Base-by-base conservation (phyloP, 2,113 vertebrate species). In the Symphodus melops region DNA sequence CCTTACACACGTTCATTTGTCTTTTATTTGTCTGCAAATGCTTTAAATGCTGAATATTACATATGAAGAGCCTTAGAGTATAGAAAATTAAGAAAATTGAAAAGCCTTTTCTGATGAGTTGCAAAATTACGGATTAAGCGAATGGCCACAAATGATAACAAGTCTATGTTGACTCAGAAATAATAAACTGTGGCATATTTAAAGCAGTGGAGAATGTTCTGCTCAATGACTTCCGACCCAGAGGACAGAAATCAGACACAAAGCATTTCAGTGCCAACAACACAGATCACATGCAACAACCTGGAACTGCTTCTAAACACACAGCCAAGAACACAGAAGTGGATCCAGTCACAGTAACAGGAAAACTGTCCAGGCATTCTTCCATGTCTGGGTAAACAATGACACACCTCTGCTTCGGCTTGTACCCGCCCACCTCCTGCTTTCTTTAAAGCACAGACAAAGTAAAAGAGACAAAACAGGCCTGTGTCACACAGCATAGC, bases 371-470 rank as follows among this genome's bases (percentile, higher is more conserved):
- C 79, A 86, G 77, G 84, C 89, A 86, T 89, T 89, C 79, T 85
- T 88, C 79, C 54, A 55, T n/a, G 83, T 84, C 87, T 90, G 83
- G 85, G 89, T 88, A 87, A 89, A 89, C 88, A 91, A 81, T 83
- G 88, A 89, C 86, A 91, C 89, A 91, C 86, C 90, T 92, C 87
- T 81, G 74, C 73, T 60, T 55, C 41, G 23, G 65, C 69, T 55
- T 25, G 55, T 66, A 37, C 41, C 74, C 82, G 78, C 52, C 73
- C 64, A 75, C 66, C 82, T 72, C 25, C 74, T 57, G 60, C 76
- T 53, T 64, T 72, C 81, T 83, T 72, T 48, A 74, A 48, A 77
- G 79, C 62, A 28, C 48, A 12, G 61, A 57, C 70, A 46, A 54
- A 59, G 61, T 16, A 51, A 79, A 41, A 65, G 83, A 89, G 68